Evolutionary conservation across 2,113 vertebrate genomes (phyloP).

Genomic region (Hyperoodon ampullatus): DNA sequence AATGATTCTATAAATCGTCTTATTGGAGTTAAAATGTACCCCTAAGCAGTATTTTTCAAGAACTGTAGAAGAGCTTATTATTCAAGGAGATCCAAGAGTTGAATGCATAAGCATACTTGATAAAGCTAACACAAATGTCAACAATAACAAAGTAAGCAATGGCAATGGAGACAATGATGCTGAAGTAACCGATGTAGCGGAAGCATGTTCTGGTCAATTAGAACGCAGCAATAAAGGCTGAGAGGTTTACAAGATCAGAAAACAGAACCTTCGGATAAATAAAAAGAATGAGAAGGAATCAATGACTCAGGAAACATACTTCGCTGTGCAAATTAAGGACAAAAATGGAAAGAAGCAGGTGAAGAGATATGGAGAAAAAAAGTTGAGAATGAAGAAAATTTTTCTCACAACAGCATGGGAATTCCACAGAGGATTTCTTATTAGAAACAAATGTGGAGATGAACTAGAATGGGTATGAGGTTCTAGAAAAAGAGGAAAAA

Average conservation of each 20-base stretch:
- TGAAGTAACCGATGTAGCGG: neutral
- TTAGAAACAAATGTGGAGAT: neutral
- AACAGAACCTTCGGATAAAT: neutral
- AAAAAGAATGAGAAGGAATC: neutral
- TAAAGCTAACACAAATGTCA: neutral
- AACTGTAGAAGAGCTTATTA: neutral
- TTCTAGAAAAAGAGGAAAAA: neutral
- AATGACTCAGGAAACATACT: neutral
- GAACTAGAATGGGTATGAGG: neutral
- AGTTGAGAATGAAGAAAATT: neutral
- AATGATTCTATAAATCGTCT: constrained; percentile 34
- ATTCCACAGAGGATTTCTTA: neutral
- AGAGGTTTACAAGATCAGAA: constrained; percentile 11
- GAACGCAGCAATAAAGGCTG: neutral
- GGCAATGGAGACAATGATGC: neutral
- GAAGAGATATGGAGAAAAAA: neutral
- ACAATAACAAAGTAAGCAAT: neutral
- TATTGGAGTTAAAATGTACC: constrained; percentile 26
- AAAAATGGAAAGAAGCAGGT: neutral
- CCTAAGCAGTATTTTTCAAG: constrained; percentile 14
- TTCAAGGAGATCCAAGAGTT: neutral
- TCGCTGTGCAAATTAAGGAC: neutral
- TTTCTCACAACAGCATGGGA: neutral
- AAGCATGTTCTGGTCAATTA: neutral
- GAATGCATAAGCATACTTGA: neutral